Evolutionary conservation across 2,888 invertebrate genomes (phyloP).

Genomic region (Ennomos quercinarius): DNA sequence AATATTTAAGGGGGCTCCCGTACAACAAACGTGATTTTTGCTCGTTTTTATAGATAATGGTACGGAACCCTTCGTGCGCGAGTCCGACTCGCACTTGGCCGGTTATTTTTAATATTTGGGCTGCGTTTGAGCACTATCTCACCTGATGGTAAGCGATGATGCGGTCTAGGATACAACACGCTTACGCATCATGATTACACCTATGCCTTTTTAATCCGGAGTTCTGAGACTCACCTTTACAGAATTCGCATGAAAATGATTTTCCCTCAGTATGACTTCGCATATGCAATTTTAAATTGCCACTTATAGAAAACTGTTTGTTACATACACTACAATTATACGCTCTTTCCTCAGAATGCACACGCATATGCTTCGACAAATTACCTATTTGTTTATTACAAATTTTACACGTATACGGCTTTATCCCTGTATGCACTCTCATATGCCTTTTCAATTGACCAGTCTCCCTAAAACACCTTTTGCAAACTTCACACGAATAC

Average conservation of each 20-base stretch:
- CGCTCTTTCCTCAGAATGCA: constrained; percentile 65
- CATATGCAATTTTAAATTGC: constrained; percentile 67
- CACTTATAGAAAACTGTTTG: constrained; percentile 64
- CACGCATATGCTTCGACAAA: constrained; percentile 71
- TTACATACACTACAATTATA: constrained; percentile 61
- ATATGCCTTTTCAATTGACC: constrained; percentile 73
- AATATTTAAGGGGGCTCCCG: no score
- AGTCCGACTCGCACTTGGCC: no score
- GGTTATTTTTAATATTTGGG: no score
- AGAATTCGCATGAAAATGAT: constrained; percentile 57
- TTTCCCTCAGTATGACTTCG: constrained; percentile 57
- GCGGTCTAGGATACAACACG: no score
- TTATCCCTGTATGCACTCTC: constrained; percentile 69
- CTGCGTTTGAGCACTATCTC: no score
- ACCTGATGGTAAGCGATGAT: no score
- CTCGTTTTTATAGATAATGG: no score
- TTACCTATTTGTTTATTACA: constrained; percentile 78
- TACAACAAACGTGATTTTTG: no score
- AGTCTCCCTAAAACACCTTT: constrained; percentile 68
- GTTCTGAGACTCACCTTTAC: constrained; percentile 58
- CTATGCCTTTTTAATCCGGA: constrained; percentile 61
- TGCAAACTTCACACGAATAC: constrained; percentile 67
- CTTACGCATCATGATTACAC: constrained; percentile 44
- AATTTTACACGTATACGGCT: constrained; percentile 73
- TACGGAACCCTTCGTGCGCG: no score